A percentile compares a stretch with the other conserved stretches of the same genome.
phyloP scores from a whole-genome alignment of 1,140 invertebrate genomes.

The Drosophila takahashii region DNA sequence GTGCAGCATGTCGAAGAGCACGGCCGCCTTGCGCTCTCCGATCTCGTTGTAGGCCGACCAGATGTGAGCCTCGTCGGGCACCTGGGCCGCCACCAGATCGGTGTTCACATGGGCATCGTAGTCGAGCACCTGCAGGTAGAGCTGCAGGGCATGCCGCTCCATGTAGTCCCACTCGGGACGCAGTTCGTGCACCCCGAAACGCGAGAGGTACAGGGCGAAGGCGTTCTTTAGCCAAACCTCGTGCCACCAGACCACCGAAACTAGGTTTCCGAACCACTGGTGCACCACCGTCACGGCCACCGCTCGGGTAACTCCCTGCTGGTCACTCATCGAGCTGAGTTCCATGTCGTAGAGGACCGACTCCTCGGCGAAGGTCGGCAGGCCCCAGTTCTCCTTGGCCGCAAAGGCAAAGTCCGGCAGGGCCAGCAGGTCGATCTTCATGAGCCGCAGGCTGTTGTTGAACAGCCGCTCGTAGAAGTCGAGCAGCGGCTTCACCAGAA shows the following conservation, averaged over 20 bases:
- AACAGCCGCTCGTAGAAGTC: constrained; percentile 13
- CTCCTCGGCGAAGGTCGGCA: neutral
- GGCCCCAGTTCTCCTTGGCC: constrained; percentile 1
- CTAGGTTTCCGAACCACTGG: constrained; percentile 13
- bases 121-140: constrained; percentile 4
- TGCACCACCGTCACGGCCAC: constrained; percentile 11
- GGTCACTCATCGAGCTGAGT: constrained; percentile 3
- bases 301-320: constrained; percentile 12
- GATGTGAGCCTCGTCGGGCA: neutral
- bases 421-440: constrained; percentile 6
- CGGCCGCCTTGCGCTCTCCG: neutral
- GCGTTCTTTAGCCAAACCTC: constrained; percentile 17
- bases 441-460: neutral
- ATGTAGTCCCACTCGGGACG: constrained; percentile 6
- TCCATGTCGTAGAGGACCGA: constrained; percentile 2
- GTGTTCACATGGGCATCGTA: constrained; percentile 1
- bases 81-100: neutral
- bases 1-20: constrained; percentile 5
- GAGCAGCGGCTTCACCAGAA: neutral
- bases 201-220: constrained; percentile 4
- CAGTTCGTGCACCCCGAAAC: constrained; percentile 1
- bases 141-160: constrained; percentile 1
- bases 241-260: constrained; percentile 4
- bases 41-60: constrained; percentile 1
- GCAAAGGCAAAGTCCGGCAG: neutral